Conservation (phyloP, 2,888 invertebrate genomes). For the Patella ulyssiponensis region DNA sequence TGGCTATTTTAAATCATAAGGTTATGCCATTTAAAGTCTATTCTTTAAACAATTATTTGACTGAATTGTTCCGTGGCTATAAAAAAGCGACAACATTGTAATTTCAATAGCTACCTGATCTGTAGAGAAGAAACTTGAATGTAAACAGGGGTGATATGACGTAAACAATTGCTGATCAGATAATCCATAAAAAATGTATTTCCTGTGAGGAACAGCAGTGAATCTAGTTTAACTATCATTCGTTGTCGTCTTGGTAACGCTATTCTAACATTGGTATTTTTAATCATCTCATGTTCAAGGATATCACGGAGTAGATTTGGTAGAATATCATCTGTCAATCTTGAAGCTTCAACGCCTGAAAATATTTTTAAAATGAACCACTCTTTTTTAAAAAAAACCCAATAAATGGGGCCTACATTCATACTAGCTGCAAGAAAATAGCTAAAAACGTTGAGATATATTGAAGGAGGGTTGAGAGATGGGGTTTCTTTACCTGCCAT, state of each 20-base stretch:
- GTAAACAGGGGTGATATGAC: constrained; percentile 51
- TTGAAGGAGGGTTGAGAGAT: too few relatives aligned
- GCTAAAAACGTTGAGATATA: too few relatives aligned
- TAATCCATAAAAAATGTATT: constrained; percentile 59
- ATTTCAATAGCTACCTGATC: constrained; percentile 49
- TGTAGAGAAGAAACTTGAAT: constrained; percentile 53
- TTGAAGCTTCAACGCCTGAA: constrained; percentile 45
- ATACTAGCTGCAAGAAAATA: too few relatives aligned
- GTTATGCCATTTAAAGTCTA: too few relatives aligned
- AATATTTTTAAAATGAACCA: background rate
- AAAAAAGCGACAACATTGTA: too few relatives aligned
- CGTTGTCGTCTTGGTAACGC: constrained; percentile 50
- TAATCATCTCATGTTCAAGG: constrained; percentile 50
- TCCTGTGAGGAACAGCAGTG: constrained; percentile 47
- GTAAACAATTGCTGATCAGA: constrained; percentile 55
- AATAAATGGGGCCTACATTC: too few relatives aligned
- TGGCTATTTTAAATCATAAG: too few relatives aligned
- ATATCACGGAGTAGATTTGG: constrained; percentile 52
- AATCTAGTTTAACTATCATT: constrained; percentile 54
- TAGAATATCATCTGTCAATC: constrained; percentile 47
- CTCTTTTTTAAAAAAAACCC: too few relatives aligned
- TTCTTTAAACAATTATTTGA: too few relatives aligned
- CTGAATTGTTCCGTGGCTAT: too few relatives aligned
- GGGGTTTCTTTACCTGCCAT: too few relatives aligned
- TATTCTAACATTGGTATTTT: constrained; percentile 45